Conservation (phyloP, 1,140 invertebrate species). For the Megalopta genalis region DNA sequence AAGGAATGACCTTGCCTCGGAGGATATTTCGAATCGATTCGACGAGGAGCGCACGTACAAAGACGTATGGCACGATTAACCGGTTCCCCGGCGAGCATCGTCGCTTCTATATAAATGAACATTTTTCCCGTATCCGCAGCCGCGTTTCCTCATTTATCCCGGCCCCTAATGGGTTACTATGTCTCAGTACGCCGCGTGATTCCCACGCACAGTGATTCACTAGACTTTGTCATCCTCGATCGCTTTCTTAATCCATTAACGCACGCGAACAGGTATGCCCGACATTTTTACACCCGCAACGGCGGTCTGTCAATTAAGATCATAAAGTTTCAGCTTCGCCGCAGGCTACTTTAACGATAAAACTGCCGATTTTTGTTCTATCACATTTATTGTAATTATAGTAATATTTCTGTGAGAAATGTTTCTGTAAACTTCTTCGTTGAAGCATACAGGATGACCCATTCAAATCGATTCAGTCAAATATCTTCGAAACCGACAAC, state of each 20-base stretch:
- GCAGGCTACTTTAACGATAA: no score
- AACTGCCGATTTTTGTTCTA: no score
- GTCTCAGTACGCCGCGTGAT: conserved; percentile 12
- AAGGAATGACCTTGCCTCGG: conserved; percentile 58
- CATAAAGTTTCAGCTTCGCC: no score
- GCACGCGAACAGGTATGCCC: no score
- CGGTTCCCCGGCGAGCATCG: conserved; percentile 31
- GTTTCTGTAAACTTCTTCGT: no score
- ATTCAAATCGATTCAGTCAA: no score
- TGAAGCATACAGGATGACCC: no score
- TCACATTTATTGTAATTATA: no score
- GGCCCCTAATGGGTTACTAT: conserved; percentile 22
- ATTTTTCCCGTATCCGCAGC: conserved; percentile 37
- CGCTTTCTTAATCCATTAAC: conserved; percentile 5
- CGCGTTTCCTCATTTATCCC: conserved; percentile 23
- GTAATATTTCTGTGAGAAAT: no score
- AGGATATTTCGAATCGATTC: conserved; percentile 55
- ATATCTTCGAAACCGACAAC: no score
- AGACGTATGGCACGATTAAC: conserved; percentile 38
- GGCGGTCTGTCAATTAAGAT: no score
- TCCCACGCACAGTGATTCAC: conserved; percentile 43
- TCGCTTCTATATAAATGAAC: conserved; percentile 35
- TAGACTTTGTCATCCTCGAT: conserved; percentile 39
- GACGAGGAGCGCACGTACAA: conserved; percentile 17
- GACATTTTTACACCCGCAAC: no score